Conservation (phyloP, 1,140 invertebrate species). For the Drosophila yakuba region DNA sequence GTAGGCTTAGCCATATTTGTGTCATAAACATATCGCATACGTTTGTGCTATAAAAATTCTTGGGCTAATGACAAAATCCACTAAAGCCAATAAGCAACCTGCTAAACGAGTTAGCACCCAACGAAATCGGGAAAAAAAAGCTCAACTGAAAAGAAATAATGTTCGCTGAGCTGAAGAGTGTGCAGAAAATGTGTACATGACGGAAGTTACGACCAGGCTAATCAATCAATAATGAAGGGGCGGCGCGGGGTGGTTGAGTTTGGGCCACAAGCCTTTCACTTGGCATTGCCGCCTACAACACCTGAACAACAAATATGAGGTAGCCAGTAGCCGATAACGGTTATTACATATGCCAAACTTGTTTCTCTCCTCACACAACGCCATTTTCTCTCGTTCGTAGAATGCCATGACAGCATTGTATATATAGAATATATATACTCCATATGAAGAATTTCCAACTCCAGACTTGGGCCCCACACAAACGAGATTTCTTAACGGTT, state of each 20-base stretch:
- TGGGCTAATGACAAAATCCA: slow-evolving; percentile 74
- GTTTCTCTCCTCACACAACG: slow-evolving; percentile 35
- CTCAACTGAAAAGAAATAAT: slow-evolving; percentile 23
- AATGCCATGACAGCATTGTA: slow-evolving; percentile 55
- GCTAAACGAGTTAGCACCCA: slow-evolving; percentile 58
- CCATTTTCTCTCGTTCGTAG: slow-evolving; percentile 40
- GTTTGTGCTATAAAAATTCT: slow-evolving; percentile 63
- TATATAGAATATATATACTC: slow-evolving; percentile 30
- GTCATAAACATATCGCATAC: slow-evolving; percentile 63
- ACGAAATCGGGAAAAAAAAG: slow-evolving; percentile 13
- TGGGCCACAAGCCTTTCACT: slow-evolving; percentile 57
- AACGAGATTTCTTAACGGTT: slow-evolving; percentile 80
- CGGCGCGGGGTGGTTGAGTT: slow-evolving; percentile 15
- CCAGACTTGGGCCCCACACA: slow-evolving; percentile 47
- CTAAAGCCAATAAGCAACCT: slow-evolving; percentile 49
- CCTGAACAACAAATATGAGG: background rate
- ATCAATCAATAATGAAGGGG: slow-evolving; percentile 56
- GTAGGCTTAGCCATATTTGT: slow-evolving; percentile 37
- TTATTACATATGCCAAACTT: slow-evolving; percentile 73
- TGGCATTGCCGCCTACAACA: slow-evolving; percentile 60
- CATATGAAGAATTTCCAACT: slow-evolving; percentile 48
- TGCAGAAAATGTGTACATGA: slow-evolving; percentile 43
- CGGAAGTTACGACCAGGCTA: slow-evolving; percentile 60
- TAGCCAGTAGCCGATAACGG: slow-evolving; percentile 49
- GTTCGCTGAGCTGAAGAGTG: slow-evolving; percentile 12